Evolutionary conservation across 2,888 invertebrate species (phyloP).

Genomic region (Hyposoter didymator): DNA sequence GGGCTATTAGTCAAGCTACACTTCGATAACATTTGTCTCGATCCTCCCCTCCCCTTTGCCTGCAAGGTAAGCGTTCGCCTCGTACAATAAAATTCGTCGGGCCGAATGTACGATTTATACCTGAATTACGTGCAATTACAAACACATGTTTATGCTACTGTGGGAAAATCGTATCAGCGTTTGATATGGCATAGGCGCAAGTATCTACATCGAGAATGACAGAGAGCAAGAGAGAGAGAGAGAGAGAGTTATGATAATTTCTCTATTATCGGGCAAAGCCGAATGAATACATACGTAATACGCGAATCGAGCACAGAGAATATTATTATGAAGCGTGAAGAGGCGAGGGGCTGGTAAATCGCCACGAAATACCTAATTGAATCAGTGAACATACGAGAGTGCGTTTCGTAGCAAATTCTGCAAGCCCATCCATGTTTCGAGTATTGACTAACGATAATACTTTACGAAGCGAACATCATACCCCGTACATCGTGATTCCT

Average conservation of each 20-base stretch:
- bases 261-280: constrained; percentile 66
- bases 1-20: neutral
- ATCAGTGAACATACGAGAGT: constrained; percentile 48
- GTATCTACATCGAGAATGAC: constrained; percentile 25
- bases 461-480: constrained; percentile 66
- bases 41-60: neutral
- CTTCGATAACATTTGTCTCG: neutral
- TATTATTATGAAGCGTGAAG: constrained; percentile 61
- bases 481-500: constrained; percentile 64
- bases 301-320: constrained; percentile 44
- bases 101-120: neutral
- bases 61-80: neutral
- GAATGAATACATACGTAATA: constrained; percentile 47
- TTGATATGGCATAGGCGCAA: constrained; percentile 1
- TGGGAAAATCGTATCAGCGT: constrained; percentile 43
- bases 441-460: constrained; percentile 67
- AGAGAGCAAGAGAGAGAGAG: neutral
- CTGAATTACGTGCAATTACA: neutral
- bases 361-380: constrained; percentile 61
- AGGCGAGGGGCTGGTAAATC: constrained; percentile 24
- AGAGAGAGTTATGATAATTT: constrained; percentile 68
- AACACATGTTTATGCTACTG: neutral
- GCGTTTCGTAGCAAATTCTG: constrained; percentile 45
- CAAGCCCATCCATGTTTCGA: constrained; percentile 52
- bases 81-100: neutral